Percentiles rank a stretch among this genome's conserved stretches.
Evolutionary conservation across 2,797 vertebrate species (phyloP).

Genomic region (Stomatorhinus walkeri): DNA sequence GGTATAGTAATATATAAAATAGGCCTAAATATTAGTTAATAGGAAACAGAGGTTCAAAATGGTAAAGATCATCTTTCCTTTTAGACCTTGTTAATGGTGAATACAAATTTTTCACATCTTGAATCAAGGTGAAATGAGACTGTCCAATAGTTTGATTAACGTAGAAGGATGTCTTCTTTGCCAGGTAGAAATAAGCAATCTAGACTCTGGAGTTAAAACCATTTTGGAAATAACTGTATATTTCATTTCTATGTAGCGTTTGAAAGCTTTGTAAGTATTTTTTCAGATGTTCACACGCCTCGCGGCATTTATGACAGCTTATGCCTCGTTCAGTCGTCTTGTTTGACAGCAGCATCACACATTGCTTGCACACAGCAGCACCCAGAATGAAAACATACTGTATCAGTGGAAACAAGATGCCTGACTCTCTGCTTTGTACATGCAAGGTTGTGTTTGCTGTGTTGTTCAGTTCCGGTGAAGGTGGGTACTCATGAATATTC

Average conservation of each 20-base stretch:
- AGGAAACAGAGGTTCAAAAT: neutral
- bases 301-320: neutral
- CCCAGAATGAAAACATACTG: neutral
- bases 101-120: neutral
- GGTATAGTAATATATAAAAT: neutral
- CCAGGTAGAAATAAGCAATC: neutral
- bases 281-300: neutral
- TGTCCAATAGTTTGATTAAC: neutral
- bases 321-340: neutral
- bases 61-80: neutral
- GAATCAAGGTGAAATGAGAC: neutral
- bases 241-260: neutral
- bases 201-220: neutral
- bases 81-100: neutral
- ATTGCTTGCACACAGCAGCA: neutral
- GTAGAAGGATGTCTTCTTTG: neutral
- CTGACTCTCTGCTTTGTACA: neutral
- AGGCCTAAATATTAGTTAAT: neutral
- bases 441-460: neutral
- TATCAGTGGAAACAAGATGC: conserved; percentile 1
- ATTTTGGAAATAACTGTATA: neutral
- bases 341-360: neutral
- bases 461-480: conserved; percentile 5
- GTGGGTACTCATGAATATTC: conserved; percentile 11
- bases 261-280: neutral